Percentiles rank a stretch among this genome's conserved stretches.
Conservation (phyloP, 2,797 vertebrate species). For the Paedocypris micromegethes region DNA sequence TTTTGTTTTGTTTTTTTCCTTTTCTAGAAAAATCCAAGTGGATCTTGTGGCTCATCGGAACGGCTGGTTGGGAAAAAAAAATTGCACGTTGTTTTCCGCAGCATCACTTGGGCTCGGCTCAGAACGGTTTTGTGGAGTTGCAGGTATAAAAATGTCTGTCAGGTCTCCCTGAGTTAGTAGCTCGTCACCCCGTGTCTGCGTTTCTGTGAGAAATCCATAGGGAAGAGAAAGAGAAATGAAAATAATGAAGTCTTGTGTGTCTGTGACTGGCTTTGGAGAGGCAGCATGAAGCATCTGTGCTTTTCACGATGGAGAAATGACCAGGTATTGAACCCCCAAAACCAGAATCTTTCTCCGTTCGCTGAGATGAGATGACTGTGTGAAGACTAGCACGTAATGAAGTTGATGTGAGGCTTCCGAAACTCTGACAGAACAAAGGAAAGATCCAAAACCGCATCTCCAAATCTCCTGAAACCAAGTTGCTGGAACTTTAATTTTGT, state of each 20-base stretch:
- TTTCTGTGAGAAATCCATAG: slow-evolving; percentile 42
- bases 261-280: slow-evolving; percentile 67
- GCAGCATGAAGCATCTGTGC: slow-evolving; percentile 41
- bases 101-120: slow-evolving; percentile 46
- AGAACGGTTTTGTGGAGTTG: slow-evolving; percentile 19
- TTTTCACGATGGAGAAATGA: slow-evolving; percentile 7
- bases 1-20: neutral
- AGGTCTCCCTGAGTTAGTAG: slow-evolving; percentile 74
- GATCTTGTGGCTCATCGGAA: slow-evolving; percentile 13
- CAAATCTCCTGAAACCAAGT: too few species aligned
- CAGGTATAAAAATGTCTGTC: slow-evolving; percentile 46
- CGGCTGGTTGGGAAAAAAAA: slow-evolving; percentile 6
- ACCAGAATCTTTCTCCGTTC: too few species aligned
- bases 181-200: slow-evolving; percentile 58
- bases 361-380: too few species aligned
- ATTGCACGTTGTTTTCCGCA: slow-evolving; percentile 34
- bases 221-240: slow-evolving; percentile 25
- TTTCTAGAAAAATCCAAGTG: slow-evolving; percentile 1
- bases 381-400: too few species aligned
- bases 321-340: too few species aligned
- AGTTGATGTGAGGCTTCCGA: too few species aligned
- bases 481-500: too few species aligned
- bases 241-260: slow-evolving; percentile 51
- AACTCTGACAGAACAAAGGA: too few species aligned
- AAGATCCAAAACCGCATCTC: too few species aligned